Base-by-base conservation (phyloP, 2,797 vertebrate genomes). In the Okamejei kenojei region DNA sequence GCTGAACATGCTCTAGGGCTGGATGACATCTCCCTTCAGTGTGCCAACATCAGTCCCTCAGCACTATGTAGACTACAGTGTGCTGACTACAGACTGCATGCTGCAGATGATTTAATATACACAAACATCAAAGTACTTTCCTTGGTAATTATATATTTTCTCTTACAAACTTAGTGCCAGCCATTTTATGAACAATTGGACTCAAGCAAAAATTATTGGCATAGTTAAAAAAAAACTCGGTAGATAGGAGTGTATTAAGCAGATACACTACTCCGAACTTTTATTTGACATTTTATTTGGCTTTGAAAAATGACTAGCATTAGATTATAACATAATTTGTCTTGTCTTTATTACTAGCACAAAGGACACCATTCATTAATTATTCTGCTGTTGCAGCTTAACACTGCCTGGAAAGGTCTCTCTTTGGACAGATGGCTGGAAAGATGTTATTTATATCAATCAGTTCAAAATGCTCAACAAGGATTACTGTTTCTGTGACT, bases 321-420 rank as follows among this genome's bases (percentile, higher is more conserved):
- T 98, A 98, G 98, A 99, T 99, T 99, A 99, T 98, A 99, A 99
- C 98, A 98, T 99, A 98, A 99, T 99, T 99, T 99, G 99, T 99
- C 98, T 99, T 98, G 98, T 99, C 98, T 99, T 99, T 98, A 99
- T 99, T 99, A 99, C 98, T 97, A 97, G 97, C 98, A 99, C 98
- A 99, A 99, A 99, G 98, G 98, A 99, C 98, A 99, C 97, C 97
- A 98, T 98, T 99, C 98, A 99, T 99, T 99, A 99, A 99, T 99
- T 99, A 99, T 99, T 99, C 98, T 97, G 97, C 98, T 97, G 97
- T 97, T 98, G 98, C 98, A 97, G 98, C 98, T 98, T 98, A 98
- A 98, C 98, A 97, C 98, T 98, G 98, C 98, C 98, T 98, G 98
- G 98, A 99, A 99, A 99, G 99, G 98, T 99, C 98, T 97, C 98